Evolutionary conservation across 2,797 vertebrate genomes (phyloP), one percentile per base, ranked within the genome.

Genomic region (Leptoclinus maculatus): DNA sequence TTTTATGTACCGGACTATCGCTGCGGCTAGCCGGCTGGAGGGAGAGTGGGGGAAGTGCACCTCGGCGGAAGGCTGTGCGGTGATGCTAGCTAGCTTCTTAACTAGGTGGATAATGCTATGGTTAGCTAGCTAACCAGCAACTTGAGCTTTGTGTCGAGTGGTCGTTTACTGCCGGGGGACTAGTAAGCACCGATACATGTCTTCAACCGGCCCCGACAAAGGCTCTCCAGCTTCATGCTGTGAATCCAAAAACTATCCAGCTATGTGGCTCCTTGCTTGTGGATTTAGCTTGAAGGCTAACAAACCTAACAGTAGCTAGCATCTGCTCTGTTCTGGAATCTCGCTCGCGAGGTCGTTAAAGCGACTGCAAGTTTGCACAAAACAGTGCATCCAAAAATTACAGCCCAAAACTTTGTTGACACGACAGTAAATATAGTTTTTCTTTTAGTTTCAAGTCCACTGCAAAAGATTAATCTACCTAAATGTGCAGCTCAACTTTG

Each of bases 1-100:
- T 95, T 94, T 95, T 94, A 87, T 92, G 84, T 89, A 93, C 90
- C 90, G 93, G 93, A 92, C 94, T 92, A 93, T 88, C 90, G 90
- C 85, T 90, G 89, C 87, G 84, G 94, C 91, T 93, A 92, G 93
- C 92, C 93, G 92, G 92, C 91, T 92, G 89, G 83, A 90, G 91
- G 89, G 86, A 89, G 94, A 94, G 93, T 94, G 94, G 94, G 95
- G 95, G 95, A 94, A 95, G 94, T 94, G 94, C 93, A 91, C 87
- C 86, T 88, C 89, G 90, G 86, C 90, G 91, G 89, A 89, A 91
- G 91, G 90, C 91, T 89, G 89, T 76, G 85, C 82, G 76, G 78
- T 68, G 85, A 1, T 82, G 75, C 82, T 87, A 83, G 87, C 87
- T 91, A 88, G 77, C 80, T 73, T 45, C 17, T 63, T 77, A 74